Evolutionary conservation across 2,888 invertebrate genomes (phyloP).

Genomic region (Philaethria dido): DNA sequence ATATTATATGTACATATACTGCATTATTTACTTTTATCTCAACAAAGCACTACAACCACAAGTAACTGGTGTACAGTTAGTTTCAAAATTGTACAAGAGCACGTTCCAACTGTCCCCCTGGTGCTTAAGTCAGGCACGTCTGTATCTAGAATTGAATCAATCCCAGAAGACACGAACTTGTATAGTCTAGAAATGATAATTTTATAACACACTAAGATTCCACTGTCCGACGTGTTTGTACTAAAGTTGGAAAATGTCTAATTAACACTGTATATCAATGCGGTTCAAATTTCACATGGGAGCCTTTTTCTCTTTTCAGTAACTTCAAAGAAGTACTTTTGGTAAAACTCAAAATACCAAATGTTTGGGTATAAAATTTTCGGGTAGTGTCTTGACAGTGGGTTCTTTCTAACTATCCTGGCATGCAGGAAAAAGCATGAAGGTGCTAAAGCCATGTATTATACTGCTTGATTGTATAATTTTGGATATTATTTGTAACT

Average conservation of each 20-base stretch:
- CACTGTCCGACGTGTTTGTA: background rate
- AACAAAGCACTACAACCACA: conserved; percentile 18
- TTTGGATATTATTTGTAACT: too few species aligned
- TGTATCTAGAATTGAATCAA: conserved; percentile 22
- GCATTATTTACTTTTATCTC: background rate
- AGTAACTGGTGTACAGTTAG: conserved; percentile 15
- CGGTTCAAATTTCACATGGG: background rate
- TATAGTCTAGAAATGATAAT: conserved; percentile 4
- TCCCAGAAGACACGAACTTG: conserved; percentile 1
- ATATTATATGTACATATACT: background rate
- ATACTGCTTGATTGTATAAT: too few species aligned
- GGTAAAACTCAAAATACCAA: too few species aligned
- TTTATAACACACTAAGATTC: background rate
- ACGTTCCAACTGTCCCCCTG: conserved; percentile 24
- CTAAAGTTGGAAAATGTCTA: background rate
- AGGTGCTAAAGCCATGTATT: too few species aligned
- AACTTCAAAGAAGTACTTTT: background rate
- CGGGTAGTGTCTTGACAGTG: too few species aligned
- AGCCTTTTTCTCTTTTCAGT: background rate
- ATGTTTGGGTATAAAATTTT: too few species aligned
- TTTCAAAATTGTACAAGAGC: conserved; percentile 21
- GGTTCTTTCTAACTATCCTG: too few species aligned
- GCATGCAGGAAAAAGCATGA: too few species aligned
- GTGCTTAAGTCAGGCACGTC: conserved; percentile 15
- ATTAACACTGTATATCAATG: background rate